phyloP scores from a whole-genome alignment of 1,140 invertebrate species.

The Zaprionus africanus region DNA sequence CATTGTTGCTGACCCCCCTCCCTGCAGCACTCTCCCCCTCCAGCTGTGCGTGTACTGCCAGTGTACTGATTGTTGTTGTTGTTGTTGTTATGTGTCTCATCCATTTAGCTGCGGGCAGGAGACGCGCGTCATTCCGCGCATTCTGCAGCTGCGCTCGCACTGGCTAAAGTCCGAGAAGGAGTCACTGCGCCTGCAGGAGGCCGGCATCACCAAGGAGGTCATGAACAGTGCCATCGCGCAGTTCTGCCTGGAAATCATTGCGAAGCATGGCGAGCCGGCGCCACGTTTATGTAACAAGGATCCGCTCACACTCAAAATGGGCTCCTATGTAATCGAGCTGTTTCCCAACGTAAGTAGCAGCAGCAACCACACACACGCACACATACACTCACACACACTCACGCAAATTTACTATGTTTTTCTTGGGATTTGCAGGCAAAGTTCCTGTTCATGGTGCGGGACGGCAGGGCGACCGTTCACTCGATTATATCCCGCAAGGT shows the following conservation, averaged over 20 bases:
- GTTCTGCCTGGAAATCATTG: constrained; percentile 98
- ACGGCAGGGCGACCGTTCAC: constrained; percentile 98
- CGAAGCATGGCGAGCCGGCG: constrained; percentile 97
- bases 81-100: constrained; percentile 33
- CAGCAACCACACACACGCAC: neutral
- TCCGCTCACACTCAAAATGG: constrained; percentile 98
- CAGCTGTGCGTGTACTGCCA: neutral
- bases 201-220: constrained; percentile 95
- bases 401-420: constrained; percentile 84
- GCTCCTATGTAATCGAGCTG: constrained; percentile 92
- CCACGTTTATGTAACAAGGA: constrained; percentile 98
- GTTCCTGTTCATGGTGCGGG: constrained; percentile 99
- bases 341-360: constrained; percentile 88
- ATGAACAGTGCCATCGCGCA: constrained; percentile 97
- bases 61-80: neutral
- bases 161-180: constrained; percentile 97
- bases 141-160: constrained; percentile 95
- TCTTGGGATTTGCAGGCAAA: constrained; percentile 88
- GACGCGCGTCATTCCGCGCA: constrained; percentile 97
- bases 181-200: constrained; percentile 94
- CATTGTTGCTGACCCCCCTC: neutral
- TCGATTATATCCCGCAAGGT: constrained; percentile 99
- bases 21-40: neutral
- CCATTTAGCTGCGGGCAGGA: constrained; percentile 96
- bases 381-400: neutral